These are phyloP conservation scores for Lasaia peninsularis DNA, from an alignment of 1,140 invertebrate genomes.

Conservation along the genomic window DNA sequence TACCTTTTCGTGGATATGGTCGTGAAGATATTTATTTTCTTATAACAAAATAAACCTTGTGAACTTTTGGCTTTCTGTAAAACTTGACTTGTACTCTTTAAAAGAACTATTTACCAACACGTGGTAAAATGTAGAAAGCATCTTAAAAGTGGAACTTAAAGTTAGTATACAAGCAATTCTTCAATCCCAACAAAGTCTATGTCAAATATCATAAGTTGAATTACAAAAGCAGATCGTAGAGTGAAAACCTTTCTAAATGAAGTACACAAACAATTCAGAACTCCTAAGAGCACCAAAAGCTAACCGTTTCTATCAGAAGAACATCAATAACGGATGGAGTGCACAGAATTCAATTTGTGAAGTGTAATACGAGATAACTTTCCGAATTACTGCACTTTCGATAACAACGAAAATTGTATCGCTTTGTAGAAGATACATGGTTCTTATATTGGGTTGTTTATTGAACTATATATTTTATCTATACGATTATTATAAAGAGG, in stretches of 20 bases:
- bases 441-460: neutral
- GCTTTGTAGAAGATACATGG: neutral
- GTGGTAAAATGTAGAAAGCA: too few relatives aligned
- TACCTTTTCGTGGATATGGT: too few relatives aligned
- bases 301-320: slow-evolving; percentile 1
- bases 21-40: too few relatives aligned
- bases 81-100: too few relatives aligned
- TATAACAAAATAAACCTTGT: too few relatives aligned
- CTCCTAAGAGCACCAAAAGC: neutral
- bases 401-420: neutral
- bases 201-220: neutral
- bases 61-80: too few relatives aligned
- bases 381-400: neutral
- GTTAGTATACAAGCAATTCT: neutral
- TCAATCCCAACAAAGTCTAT: neutral
- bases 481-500: too few relatives aligned
- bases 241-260: neutral
- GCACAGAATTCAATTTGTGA: neutral
- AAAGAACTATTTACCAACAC: too few relatives aligned
- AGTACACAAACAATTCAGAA: neutral
- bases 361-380: neutral
- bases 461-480: too few relatives aligned
- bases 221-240: neutral
- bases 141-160: neutral
- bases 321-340: neutral